Conservation (phyloP, 1,140 invertebrate genomes). For the Lordiphosa mommai region DNA sequence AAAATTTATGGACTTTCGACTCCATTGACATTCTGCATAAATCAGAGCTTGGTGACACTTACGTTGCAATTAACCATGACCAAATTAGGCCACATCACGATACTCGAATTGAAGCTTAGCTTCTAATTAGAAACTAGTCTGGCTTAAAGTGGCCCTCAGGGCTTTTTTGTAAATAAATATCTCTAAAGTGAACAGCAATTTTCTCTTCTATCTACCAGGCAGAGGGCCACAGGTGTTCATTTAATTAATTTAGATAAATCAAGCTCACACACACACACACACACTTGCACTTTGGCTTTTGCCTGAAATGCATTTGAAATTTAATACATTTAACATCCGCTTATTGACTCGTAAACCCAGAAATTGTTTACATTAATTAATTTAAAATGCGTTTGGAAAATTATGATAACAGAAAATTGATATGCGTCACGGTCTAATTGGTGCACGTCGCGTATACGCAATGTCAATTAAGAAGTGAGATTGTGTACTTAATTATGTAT, state of each 20-base stretch:
- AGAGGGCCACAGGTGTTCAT: conserved; percentile 39
- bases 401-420: conserved; percentile 1
- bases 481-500: conserved; percentile 24
- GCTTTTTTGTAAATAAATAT: conserved; percentile 6
- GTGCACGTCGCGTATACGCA: conserved; percentile 37
- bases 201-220: background rate
- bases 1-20: conserved; percentile 52
- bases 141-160: background rate
- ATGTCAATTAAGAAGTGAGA: conserved; percentile 12
- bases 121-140: conserved; percentile 3
- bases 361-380: conserved; percentile 54
- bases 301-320: conserved; percentile 31
- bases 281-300: background rate
- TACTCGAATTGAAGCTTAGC: background rate
- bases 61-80: conserved; percentile 27
- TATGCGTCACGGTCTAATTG: conserved; percentile 29
- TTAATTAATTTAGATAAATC: conserved; percentile 50
- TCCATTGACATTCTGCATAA: conserved; percentile 46
- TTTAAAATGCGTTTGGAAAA: conserved; percentile 8
- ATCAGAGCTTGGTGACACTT: conserved; percentile 19
- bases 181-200: background rate
- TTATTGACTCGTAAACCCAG: conserved; percentile 27
- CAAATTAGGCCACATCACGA: conserved; percentile 38
- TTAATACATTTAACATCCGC: conserved; percentile 46
- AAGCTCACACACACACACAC: conserved; percentile 7